Evolutionary conservation across 2,113 vertebrate genomes (phyloP), one percentile per base, ranked within the genome.

Genomic region (Sorex fumeus): DNA sequence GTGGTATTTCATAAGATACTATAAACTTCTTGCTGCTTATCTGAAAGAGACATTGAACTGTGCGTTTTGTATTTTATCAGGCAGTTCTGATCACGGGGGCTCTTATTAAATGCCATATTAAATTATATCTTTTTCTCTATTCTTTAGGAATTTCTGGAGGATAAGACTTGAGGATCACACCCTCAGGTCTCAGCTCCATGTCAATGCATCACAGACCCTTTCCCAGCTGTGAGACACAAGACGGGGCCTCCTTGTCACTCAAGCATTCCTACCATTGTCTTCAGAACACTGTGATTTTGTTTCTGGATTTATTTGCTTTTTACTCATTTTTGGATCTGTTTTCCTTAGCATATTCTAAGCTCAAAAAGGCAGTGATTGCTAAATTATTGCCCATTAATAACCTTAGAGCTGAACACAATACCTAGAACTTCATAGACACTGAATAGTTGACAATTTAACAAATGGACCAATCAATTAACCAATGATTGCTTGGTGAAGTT

Each of bases 51-150:
- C 30, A 72, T 83, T 74, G 53, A 53, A 53, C 18, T 53, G 53
- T 53, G 53, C 78, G 62, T 69, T 18, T 82, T 76, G 36, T 81
- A 81, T 88, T 81, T 81, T 85, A 88, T 77, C 53, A 88, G 76
- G 34, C 50, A 45, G 8, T 32, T 32, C 40, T 88, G 62, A 77
- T 60, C 80, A 88, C 57, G 34, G 40, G 76, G 75, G 36, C 43
- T n/a, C 23, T 84, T 40, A 40, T 84, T 40, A 40, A 80, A 70
- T 53, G 43, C 34, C 15, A 27, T 75, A 70, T 64, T 88, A 50
- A 91, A 40, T 62, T 67, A 70, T 80, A 40, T 16, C 12, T 50
- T 28, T 79, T 90, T 84, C 75, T 34, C 66, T 87, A 67, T 72
- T 84, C 62, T 30, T 57, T 27, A 43, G 69, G 60, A 57, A 70